Percentiles rank a stretch among this genome's conserved stretches.
phyloP scores from a whole-genome alignment of 2,797 vertebrate species.

The Tenualosa ilisha region DNA sequence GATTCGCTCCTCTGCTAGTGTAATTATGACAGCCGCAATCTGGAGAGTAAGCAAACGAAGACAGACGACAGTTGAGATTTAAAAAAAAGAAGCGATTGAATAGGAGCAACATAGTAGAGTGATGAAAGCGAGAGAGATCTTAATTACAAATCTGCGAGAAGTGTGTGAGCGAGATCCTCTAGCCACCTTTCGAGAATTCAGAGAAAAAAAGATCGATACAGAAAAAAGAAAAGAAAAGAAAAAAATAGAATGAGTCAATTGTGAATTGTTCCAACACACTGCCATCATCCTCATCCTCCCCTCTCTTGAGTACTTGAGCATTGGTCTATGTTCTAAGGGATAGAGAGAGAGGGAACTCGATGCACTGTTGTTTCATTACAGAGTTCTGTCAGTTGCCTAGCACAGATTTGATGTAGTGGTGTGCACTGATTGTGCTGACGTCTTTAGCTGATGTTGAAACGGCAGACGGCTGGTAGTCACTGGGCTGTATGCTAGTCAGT shows the following conservation, averaged over 20 bases:
- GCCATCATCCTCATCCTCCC: neutral
- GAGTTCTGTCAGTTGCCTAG: neutral
- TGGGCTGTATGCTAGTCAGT: neutral
- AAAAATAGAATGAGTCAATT: neutral
- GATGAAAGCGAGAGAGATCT: slow-evolving; percentile 68
- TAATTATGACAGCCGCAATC: slow-evolving; percentile 70
- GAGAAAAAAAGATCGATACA: slow-evolving; percentile 49
- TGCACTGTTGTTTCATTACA: neutral
- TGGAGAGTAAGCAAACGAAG: slow-evolving; percentile 61
- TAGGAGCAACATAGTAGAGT: slow-evolving; percentile 62
- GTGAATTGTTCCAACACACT: slow-evolving; percentile 47
- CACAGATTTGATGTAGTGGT: neutral
- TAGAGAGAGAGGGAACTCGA: neutral
- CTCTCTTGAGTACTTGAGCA: neutral
- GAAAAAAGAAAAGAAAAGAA: neutral
- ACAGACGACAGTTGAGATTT: slow-evolving; percentile 37
- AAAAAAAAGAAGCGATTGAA: slow-evolving; percentile 45
- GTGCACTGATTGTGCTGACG: slow-evolving; percentile 10
- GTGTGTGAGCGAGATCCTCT: slow-evolving; percentile 55
- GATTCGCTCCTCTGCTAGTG: slow-evolving; percentile 55
- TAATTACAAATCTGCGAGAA: slow-evolving; percentile 72
- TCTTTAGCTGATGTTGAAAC: neutral
- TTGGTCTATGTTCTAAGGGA: neutral
- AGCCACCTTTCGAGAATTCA: slow-evolving; percentile 58
- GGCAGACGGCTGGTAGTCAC: neutral